phyloP scores from a whole-genome alignment of 2,113 vertebrate species.

The Phodopus roborovskii region DNA sequence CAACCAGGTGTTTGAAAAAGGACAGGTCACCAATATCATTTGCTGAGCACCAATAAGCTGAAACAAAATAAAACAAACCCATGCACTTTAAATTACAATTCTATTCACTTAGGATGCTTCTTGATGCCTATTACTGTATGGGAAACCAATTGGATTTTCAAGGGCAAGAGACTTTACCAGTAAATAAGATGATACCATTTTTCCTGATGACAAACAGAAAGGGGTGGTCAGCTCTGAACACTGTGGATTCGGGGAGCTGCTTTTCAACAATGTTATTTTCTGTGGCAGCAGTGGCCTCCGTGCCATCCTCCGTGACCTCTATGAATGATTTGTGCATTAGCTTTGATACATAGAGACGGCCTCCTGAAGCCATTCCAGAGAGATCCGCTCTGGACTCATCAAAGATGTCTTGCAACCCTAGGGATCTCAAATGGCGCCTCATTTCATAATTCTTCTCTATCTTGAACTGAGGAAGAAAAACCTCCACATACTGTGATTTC shows the following conservation, averaged over 20 bases:
- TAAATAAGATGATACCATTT: conserved; percentile 83
- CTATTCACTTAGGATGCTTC: not conserved
- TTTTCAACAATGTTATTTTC: conserved; percentile 64
- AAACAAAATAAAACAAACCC: not conserved
- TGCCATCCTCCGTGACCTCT: conserved; percentile 86
- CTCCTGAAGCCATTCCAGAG: conserved; percentile 83
- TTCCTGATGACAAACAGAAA: conserved; percentile 86
- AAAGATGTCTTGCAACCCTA: conserved; percentile 84
- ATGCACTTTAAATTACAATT: not conserved
- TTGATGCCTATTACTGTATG: not conserved
- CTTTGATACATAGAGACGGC: conserved; percentile 82
- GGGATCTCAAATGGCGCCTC: conserved; percentile 72
- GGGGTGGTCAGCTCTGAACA: conserved; percentile 84
- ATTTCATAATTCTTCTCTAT: conserved; percentile 82
- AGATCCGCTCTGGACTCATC: conserved; percentile 85
- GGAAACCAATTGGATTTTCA: conserved; percentile 60
- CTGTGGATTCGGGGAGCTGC: conserved; percentile 35
- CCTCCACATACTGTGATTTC: conserved; percentile 74
- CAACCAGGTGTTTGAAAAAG: not conserved
- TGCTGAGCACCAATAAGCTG: not conserved
- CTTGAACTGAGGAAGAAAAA: conserved; percentile 86
- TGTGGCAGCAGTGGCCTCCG: conserved; percentile 70
- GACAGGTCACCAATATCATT: not conserved
- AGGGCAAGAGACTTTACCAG: conserved; percentile 83
- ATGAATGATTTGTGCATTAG: conserved; percentile 83